phyloP scores from a whole-genome alignment of 2,113 vertebrate species.

The Aegithalos caudatus region DNA sequence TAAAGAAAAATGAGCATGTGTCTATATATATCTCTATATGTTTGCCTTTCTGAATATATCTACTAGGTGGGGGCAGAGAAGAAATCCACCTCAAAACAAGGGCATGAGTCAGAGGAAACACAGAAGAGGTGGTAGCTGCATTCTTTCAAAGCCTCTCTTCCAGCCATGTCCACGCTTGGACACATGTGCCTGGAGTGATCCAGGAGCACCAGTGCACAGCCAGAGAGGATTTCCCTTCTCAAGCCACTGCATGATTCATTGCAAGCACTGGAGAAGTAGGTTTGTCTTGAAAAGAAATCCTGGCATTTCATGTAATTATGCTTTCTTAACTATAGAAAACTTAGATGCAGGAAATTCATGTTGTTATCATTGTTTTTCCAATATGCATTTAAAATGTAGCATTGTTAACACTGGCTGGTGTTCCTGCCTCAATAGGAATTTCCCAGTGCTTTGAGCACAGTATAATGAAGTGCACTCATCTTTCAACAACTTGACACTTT shows the following conservation, averaged over 20 bases:
- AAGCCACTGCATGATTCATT: neutral
- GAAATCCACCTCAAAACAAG: neutral
- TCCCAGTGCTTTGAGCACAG: neutral
- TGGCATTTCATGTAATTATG: neutral
- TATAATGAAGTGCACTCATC: neutral
- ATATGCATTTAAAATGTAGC: neutral
- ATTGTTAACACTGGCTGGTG: neutral
- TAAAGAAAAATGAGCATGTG: neutral
- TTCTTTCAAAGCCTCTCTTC: neutral
- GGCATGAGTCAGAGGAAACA: neutral
- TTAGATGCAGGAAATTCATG: neutral
- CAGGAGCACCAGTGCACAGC: neutral
- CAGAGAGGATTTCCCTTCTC: neutral
- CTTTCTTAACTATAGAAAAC: neutral
- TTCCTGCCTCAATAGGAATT: neutral
- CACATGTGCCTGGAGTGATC: neutral
- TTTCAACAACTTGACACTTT: neutral
- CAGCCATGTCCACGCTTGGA: neutral
- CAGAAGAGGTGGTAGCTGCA: neutral
- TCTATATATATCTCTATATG: neutral
- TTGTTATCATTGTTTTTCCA: constrained; percentile 11
- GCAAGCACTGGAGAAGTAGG: neutral
- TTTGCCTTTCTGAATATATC: neutral
- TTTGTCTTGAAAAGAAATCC: neutral
- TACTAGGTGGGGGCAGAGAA: neutral